A percentile compares a stretch with the other conserved stretches of the same genome.
phyloP scores from a whole-genome alignment of 2,888 invertebrate genomes.

The Thymelicus acteon region DNA sequence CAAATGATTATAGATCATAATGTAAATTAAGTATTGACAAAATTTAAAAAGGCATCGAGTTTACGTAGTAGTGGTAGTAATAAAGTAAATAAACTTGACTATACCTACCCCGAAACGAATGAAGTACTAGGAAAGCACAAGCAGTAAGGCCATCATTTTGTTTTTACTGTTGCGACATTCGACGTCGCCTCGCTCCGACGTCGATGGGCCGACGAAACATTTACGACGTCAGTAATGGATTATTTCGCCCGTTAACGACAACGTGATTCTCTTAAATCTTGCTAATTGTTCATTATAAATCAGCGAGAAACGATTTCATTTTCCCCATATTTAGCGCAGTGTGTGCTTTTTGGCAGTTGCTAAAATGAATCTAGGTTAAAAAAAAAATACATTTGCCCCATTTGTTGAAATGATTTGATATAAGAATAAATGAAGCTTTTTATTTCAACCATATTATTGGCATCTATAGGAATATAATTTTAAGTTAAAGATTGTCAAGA shows the following conservation, averaged over 20 bases:
- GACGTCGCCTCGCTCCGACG: conserved; percentile 38
- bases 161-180: conserved; percentile 45
- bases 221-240: conserved; percentile 61
- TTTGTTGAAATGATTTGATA: too few species aligned
- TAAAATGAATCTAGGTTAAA: not conserved
- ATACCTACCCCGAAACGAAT: not conserved
- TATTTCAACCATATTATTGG: too few species aligned
- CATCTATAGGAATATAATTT: too few species aligned
- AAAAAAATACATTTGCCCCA: not conserved
- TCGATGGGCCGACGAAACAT: conserved; percentile 56
- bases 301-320: conserved; percentile 36
- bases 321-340: conserved; percentile 15
- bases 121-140: conserved; percentile 17
- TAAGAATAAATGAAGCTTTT: too few species aligned
- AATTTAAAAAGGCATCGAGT: too few species aligned
- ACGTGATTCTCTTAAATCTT: conserved; percentile 71
- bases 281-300: conserved; percentile 61
- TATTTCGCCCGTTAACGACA: conserved; percentile 60
- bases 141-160: conserved; percentile 24
- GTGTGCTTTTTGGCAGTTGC: conserved; percentile 1
- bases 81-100: too few species aligned
- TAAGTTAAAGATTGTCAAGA: too few species aligned
- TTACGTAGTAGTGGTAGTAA: too few species aligned
- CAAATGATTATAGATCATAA: too few species aligned
- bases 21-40: too few species aligned